Percentiles rank a stretch among this genome's conserved stretches.
phyloP scores from a whole-genome alignment of 2,888 invertebrate species.

The Linnaemya tessellans region DNA sequence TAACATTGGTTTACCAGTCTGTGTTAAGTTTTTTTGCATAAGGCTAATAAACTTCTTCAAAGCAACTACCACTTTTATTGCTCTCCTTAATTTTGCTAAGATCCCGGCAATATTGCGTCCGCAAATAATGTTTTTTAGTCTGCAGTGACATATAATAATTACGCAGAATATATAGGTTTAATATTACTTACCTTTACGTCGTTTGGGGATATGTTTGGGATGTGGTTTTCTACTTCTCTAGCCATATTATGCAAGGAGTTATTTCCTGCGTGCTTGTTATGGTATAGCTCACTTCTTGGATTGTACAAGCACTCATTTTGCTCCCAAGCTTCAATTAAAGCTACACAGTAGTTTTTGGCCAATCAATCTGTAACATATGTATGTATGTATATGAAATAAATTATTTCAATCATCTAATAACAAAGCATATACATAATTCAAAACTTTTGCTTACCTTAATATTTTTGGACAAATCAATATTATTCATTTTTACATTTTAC shows the following conservation, averaged over 20 bases:
- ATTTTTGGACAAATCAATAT: too few species aligned
- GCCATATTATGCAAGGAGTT: slow-evolving; percentile 10
- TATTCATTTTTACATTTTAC: too few species aligned
- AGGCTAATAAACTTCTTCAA: too few species aligned
- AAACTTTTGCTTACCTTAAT: too few species aligned
- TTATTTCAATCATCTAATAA: too few species aligned
- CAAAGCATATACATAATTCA: too few species aligned
- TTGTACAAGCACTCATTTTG: slow-evolving; percentile 14
- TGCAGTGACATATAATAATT: background rate
- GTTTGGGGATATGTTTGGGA: background rate
- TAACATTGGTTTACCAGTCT: too few species aligned
- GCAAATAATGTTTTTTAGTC: slow-evolving; percentile 19
- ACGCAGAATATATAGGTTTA: background rate
- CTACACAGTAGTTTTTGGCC: background rate
- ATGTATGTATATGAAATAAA: too few species aligned
- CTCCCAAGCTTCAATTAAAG: slow-evolving; percentile 1
- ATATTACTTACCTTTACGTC: background rate
- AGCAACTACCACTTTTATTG: background rate
- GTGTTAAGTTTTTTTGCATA: too few species aligned
- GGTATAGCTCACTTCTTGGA: background rate
- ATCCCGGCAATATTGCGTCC: slow-evolving; percentile 13
- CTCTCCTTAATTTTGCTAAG: background rate
- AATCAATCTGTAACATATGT: slow-evolving; percentile 12
- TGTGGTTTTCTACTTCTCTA: background rate
- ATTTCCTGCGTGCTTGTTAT: slow-evolving; percentile 11